Conservation (phyloP, 1,140 invertebrate species). For the Panonychus citri region DNA sequence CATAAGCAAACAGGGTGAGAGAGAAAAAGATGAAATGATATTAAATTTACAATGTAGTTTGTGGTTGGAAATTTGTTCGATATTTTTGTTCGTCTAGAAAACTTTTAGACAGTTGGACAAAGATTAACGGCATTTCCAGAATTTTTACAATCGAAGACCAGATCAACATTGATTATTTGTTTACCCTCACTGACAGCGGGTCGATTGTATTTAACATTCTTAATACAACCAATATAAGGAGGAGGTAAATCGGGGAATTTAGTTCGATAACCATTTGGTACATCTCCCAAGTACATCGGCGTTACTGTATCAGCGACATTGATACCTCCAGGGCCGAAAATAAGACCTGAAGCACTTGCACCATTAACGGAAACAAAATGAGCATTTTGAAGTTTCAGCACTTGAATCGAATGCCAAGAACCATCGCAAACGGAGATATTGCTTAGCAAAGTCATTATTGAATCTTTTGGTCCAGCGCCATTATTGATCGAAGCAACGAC, state of each 20-base stretch:
- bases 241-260: background rate
- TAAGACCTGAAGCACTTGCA: constrained; percentile 35
- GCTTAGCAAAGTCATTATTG: constrained; percentile 41
- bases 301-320: constrained; percentile 51
- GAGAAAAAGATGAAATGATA: too few species aligned
- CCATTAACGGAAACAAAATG: constrained; percentile 56
- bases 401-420: constrained; percentile 69
- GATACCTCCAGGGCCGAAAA: constrained; percentile 30
- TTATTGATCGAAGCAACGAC: constrained; percentile 61
- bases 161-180: too few species aligned
- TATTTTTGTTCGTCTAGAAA: too few species aligned
- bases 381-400: constrained; percentile 55
- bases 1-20: too few species aligned
- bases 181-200: constrained; percentile 27
- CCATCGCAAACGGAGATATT: constrained; percentile 66
- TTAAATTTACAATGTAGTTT: too few species aligned
- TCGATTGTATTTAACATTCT: constrained; percentile 42
- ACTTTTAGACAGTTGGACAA: too few species aligned
- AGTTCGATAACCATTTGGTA: constrained; percentile 29
- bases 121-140: too few species aligned
- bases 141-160: too few species aligned
- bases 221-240: background rate
- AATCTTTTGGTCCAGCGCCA: constrained; percentile 48
- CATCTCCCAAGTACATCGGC: constrained; percentile 68
- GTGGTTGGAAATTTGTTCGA: too few species aligned